Evolutionary conservation across 2,113 vertebrate genomes (phyloP).

Genomic region (Neodontobutis hainanensis): DNA sequence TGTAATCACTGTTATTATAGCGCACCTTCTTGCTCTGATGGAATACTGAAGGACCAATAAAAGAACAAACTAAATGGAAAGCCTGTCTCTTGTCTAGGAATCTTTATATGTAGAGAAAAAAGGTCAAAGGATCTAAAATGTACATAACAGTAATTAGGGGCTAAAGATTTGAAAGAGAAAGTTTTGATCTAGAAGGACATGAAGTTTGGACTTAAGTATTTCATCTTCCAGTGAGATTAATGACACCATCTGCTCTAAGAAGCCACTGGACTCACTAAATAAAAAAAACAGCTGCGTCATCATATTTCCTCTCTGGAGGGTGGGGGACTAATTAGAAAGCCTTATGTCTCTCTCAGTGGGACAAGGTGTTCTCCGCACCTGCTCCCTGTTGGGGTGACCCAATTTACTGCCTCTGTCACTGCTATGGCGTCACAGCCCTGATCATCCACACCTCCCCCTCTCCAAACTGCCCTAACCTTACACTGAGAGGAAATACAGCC

Average conservation of each 20-base stretch:
- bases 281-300: slow-evolving; percentile 52
- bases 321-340: slow-evolving; percentile 60
- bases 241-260: slow-evolving; percentile 65
- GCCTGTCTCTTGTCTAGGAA: too few relatives aligned
- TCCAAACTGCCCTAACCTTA: not conserved
- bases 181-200: slow-evolving; percentile 16
- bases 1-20: too few relatives aligned
- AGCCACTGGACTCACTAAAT: not conserved
- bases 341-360: slow-evolving; percentile 16
- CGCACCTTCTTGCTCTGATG: too few relatives aligned
- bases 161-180: not conserved
- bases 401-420: slow-evolving; percentile 55
- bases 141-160: not conserved
- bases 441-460: slow-evolving; percentile 15
- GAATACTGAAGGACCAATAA: too few relatives aligned
- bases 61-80: too few relatives aligned
- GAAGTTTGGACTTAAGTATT: slow-evolving; percentile 53
- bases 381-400: slow-evolving; percentile 69
- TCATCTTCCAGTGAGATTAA: slow-evolving; percentile 50
- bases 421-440: not conserved
- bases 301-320: slow-evolving; percentile 50
- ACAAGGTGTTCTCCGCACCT: slow-evolving; percentile 60
- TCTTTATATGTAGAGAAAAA: too few relatives aligned
- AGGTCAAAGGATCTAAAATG: too few relatives aligned
- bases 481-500: slow-evolving; percentile 3